Evolutionary conservation across 2,113 vertebrate species (phyloP).

Genomic region (Onychorhynchus coronatus): DNA sequence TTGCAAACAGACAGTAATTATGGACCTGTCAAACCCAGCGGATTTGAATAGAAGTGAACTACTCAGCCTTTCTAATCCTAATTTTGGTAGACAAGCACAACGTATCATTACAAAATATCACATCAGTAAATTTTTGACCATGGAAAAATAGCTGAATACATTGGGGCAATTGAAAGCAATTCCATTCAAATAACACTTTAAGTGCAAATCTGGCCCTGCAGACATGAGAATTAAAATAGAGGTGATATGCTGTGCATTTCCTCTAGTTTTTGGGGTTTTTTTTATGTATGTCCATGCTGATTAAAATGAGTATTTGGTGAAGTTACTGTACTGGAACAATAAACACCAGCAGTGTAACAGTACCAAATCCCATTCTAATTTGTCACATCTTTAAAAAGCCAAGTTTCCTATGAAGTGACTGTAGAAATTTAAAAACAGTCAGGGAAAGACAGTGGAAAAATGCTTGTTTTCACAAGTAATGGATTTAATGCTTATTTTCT

Average conservation of each 20-base stretch:
- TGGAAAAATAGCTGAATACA: background rate
- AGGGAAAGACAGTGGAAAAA: background rate
- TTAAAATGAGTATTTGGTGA: background rate
- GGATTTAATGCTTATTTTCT: background rate
- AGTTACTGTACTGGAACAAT: background rate
- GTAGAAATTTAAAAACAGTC: background rate
- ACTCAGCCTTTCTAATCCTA: background rate
- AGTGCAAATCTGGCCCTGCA: background rate
- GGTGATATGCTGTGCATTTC: background rate
- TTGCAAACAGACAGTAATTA: background rate
- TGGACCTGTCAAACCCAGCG: background rate
- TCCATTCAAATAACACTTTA: background rate
- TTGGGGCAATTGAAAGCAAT: background rate
- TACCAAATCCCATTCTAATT: background rate
- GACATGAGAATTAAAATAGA: background rate
- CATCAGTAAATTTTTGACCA: background rate
- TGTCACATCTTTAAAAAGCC: background rate
- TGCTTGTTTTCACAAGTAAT: background rate
- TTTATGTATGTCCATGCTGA: background rate
- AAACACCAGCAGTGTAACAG: background rate
- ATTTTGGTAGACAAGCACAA: background rate
- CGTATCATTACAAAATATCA: background rate
- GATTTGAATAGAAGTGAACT: background rate
- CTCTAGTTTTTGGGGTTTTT: background rate
- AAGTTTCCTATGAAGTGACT: background rate